Conservation (phyloP, 2,888 invertebrate genomes). For the Lepetodrilus schrolli region DNA sequence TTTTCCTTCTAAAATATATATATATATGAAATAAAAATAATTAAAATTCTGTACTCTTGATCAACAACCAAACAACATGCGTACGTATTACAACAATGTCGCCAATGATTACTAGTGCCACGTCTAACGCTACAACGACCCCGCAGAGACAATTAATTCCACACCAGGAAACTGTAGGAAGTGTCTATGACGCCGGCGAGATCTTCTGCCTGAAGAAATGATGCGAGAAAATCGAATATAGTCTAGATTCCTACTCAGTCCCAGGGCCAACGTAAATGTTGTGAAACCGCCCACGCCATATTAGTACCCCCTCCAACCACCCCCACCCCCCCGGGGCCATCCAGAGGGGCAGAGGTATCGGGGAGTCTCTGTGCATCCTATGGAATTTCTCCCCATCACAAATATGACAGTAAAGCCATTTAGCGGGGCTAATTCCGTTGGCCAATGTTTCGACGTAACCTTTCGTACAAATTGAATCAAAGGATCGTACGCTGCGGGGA, state of each 20-base stretch:
- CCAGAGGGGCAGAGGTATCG: not conserved
- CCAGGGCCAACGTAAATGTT: constrained; percentile 24
- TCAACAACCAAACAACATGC: no score
- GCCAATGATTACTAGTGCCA: no score
- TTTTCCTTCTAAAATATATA: no score
- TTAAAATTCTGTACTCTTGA: no score
- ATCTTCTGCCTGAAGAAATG: not conserved
- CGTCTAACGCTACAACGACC: no score
- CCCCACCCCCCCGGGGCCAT: no score
- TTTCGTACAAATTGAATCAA: constrained; percentile 2
- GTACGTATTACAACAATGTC: no score
- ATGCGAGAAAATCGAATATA: constrained; percentile 11
- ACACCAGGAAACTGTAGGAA: no score
- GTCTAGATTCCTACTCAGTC: not conserved
- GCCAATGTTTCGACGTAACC: not conserved
- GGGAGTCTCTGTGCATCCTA: not conserved
- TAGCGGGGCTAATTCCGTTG: not conserved
- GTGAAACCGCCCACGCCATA: constrained; percentile 17
- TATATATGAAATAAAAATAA: no score
- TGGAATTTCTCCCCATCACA: not conserved
- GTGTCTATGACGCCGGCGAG: no score
- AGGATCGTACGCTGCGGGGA: not conserved
- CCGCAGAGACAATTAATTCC: no score
- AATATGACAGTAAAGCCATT: constrained; percentile 13
- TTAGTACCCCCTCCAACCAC: no score